Evolutionary conservation across 2,113 vertebrate species (phyloP), one percentile per base, ranked within the genome.

Genomic region (Dromiciops gliroides): DNA sequence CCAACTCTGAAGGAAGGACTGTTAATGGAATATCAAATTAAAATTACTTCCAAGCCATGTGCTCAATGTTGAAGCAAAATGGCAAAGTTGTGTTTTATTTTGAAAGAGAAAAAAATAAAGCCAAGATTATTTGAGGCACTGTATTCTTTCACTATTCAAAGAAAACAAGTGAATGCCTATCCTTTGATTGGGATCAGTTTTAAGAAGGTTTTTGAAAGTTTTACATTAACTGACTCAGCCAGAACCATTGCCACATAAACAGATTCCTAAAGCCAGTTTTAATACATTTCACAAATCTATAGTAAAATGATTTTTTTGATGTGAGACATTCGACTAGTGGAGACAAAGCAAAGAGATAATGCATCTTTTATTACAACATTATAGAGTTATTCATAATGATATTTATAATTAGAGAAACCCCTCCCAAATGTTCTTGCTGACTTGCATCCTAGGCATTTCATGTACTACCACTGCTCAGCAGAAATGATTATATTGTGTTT

Each of bases 281-380:
- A 93, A 96, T 44, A 75, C 83, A 48, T 92, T 67, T 92, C 49
- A 93, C 91, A 96, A 90, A 97, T 94, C 50, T 94, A 92, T 50
- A 92, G 89, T 53, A 67, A 94, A 97, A 95, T n/a, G 90, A 93
- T 93, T 91, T 94, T 24, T 96, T 83, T 96, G 92, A 97, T 96
- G 94, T 95, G 93, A 96, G 96, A 96, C 95, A 97, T 92, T 94
- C 97, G 95, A 92, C 83, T 67, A 8, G 49, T 50, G 93, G 92
- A 97, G 90, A 51, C 10, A 90, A 75, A 44, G 50, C 3, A 83
- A n/a, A 89, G 97, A 94, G 26, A n/a, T 67, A 83, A 37, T n/a
- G 14, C 12, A 94, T 90, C 49, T 89, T 19, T 48, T 12, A 22
- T 14, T 23, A 6, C 2, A 5, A 25, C 37, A 51, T 50, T 90